A percentile compares a stretch with the other conserved stretches of the same genome.
phyloP scores from a whole-genome alignment of 2,113 vertebrate species.

The Notothenia rossii region DNA sequence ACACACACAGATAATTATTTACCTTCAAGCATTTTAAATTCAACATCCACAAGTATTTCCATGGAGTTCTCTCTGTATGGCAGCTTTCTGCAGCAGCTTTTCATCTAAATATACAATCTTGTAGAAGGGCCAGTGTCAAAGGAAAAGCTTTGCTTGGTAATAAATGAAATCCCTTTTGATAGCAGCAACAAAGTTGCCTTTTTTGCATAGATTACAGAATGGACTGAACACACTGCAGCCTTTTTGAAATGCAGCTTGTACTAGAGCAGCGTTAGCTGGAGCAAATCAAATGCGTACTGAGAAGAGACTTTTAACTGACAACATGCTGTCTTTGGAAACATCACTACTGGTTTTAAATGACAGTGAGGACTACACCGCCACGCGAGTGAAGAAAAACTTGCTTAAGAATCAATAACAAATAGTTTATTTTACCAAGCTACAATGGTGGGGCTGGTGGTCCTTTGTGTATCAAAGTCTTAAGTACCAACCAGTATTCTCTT shows the following conservation, averaged over 20 bases:
- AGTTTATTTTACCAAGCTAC: not conserved
- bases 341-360: not conserved
- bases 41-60: not conserved
- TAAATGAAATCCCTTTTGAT: constrained; percentile 16
- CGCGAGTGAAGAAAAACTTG: too few relatives aligned
- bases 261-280: not conserved
- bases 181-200: constrained; percentile 14
- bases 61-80: not conserved
- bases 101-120: constrained; percentile 13
- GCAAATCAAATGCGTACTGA: not conserved
- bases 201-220: constrained; percentile 21
- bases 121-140: not conserved
- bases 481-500: too few relatives aligned
- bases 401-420: too few relatives aligned
- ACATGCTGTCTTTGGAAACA: not conserved
- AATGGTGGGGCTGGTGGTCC: not conserved
- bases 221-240: not conserved
- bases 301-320: not conserved
- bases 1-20: not conserved
- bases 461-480: too few relatives aligned
- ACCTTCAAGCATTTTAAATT: not conserved
- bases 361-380: not conserved
- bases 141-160: constrained; percentile 3
- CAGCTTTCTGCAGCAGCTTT: constrained; percentile 15
- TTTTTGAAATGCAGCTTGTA: not conserved